Evolutionary conservation across 2,113 vertebrate genomes (phyloP).

Genomic region (Haemorhous mexicanus): DNA sequence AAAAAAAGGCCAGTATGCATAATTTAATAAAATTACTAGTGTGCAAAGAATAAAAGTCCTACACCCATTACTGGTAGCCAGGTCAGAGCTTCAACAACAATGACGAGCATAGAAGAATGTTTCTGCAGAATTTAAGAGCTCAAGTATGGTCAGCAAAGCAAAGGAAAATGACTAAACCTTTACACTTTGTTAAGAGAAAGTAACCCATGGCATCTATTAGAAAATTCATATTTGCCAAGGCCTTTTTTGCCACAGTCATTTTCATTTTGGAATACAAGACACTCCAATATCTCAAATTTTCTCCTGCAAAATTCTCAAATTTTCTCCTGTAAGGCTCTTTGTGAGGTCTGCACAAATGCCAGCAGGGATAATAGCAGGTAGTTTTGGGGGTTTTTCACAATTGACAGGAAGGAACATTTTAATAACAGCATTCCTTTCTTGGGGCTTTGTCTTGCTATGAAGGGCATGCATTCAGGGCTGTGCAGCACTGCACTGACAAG

Average conservation of each 20-base stretch:
- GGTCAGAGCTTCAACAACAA: background rate
- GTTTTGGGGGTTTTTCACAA: background rate
- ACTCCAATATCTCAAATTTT: background rate
- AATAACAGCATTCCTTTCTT: background rate
- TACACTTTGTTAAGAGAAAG: background rate
- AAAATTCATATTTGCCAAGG: background rate
- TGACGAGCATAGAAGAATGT: background rate
- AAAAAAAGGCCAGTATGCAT: background rate
- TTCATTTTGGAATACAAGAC: background rate
- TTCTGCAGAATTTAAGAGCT: background rate
- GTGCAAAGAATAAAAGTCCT: background rate
- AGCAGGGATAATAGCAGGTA: background rate
- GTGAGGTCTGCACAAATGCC: background rate
- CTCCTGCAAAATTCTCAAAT: background rate
- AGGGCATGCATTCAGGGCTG: background rate
- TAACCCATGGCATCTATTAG: background rate
- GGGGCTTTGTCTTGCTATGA: background rate
- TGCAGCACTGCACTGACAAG: background rate
- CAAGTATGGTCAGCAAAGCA: background rate
- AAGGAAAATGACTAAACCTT: background rate
- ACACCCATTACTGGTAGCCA: background rate
- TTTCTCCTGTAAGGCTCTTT: background rate
- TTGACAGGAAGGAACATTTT: background rate
- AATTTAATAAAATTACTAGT: background rate
- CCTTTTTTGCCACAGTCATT: background rate